Evolutionary conservation across 1,140 invertebrate genomes (phyloP), one percentile per base, ranked within the genome.

Genomic region (Drosophila mayri): DNA sequence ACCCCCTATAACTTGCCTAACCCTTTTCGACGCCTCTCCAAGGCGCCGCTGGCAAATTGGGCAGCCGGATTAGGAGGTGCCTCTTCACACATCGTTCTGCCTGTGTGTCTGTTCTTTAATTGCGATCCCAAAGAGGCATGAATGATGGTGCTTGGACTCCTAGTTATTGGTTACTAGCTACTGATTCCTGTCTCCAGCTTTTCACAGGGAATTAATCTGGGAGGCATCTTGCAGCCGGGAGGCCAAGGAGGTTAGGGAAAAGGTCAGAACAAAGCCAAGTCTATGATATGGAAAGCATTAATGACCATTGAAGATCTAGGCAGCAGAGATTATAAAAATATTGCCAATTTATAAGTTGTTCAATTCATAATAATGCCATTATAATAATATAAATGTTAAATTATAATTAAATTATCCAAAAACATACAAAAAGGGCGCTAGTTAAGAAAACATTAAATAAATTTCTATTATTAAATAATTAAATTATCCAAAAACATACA

Each of bases 41-140:
- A 73, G 35, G 70, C 28, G 47, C 62, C 28, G 41, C 54, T 28
- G 49, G 72, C 47, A 67, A 54, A 67, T 67, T 70, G 64, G 73
- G 74, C 64, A 58, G 43, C 20, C 49, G 50, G 64, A 77, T 77
- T 78, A 70, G 74, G 49, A 62, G 58, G 40, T 25, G 35, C 54
- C 64, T 57, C 40, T 18, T 30, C 63, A 49, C 18, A 37, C 32
- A 58, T 30, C 47, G 25, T 4, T 49, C 16, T 22, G 8, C 8
- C 12, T 46, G 22, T 47, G 8, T 43, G 73, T 47, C 74, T 76
- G 43, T 32, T 49, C 41, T 68, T 78, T 78, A 77, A 77, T 77
- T 70, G 74, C 73, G 22, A 63, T 63, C 11, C 74, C 50, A 2
- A 18, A 5, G 50, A 35, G 32, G 3, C 25, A n/a, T 0, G 6